phyloP scores from a whole-genome alignment of 2,113 vertebrate species.

The Sinocyclocheilus anophthalmus region DNA sequence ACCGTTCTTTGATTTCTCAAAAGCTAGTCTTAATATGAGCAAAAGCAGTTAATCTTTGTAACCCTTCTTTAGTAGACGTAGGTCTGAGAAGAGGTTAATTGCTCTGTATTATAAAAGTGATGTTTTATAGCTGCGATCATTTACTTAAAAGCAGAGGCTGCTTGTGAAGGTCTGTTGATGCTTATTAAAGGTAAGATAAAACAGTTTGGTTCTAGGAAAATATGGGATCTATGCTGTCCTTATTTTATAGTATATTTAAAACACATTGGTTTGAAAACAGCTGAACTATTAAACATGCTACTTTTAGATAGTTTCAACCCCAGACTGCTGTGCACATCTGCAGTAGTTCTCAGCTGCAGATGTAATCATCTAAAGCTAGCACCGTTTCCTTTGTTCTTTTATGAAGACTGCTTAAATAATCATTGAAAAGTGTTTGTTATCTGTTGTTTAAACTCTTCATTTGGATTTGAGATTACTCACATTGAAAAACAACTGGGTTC shows the following conservation, averaged over 20 bases:
- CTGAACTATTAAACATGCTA: not conserved
- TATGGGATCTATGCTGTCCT: not conserved
- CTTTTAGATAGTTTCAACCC: not conserved
- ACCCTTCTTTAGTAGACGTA: not conserved
- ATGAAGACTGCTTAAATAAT: not conserved
- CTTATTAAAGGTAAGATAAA: not conserved
- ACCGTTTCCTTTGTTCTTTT: not conserved
- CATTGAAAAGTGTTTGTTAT: not conserved
- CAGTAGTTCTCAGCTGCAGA: not conserved
- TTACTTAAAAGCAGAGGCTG: slow-evolving; percentile 36
- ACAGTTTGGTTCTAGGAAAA: not conserved
- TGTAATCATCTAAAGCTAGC: not conserved
- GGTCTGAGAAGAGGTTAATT: slow-evolving; percentile 52
- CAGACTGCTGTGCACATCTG: slow-evolving; percentile 31
- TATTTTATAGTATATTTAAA: not conserved
- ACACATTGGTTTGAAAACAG: not conserved
- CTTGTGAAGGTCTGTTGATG: not conserved
- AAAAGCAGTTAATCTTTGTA: not conserved
- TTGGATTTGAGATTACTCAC: not conserved
- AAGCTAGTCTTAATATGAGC: not conserved
- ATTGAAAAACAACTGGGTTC: not conserved
- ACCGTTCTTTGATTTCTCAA: not conserved
- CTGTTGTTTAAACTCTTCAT: not conserved
- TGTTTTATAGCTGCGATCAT: not conserved
- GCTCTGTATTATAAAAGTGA: slow-evolving; percentile 44